These are phyloP conservation scores for Lineus longissimus DNA, from an alignment of 1,140 invertebrate genomes.

Conservation along the genomic window DNA sequence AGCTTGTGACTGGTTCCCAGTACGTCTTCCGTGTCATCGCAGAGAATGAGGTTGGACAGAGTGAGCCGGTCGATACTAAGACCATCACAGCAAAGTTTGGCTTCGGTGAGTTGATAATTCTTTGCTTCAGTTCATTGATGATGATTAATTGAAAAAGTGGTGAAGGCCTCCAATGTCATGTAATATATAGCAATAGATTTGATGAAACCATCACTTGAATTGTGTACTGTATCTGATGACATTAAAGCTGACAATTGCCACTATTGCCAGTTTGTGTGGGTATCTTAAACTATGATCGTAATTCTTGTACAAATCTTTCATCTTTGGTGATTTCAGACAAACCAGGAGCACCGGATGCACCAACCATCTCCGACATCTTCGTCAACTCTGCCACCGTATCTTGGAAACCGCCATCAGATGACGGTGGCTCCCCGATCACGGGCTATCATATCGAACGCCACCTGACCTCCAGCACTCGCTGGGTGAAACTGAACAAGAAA, in stretches of 20 bases:
- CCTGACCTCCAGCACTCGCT: conserved; percentile 84
- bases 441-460: conserved; percentile 87
- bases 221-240: no score
- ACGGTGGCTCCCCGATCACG: conserved; percentile 63
- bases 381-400: conserved; percentile 77
- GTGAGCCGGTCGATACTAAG: conserved; percentile 83
- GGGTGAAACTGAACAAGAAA: conserved; percentile 58
- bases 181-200: no score
- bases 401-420: conserved; percentile 46
- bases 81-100: conserved; percentile 91
- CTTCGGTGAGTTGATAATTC: conserved; percentile 65
- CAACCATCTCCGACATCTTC: conserved; percentile 56
- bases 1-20: conserved; percentile 30
- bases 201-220: no score
- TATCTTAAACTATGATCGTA: no score
- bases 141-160: no score
- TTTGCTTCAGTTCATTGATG: not conserved
- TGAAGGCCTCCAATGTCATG: no score
- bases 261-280: no score
- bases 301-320: no score
- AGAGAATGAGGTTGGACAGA: conserved; percentile 95
- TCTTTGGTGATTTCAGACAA: conserved; percentile 51
- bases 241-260: no score
- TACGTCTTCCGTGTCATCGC: conserved; percentile 91
- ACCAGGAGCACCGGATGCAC: conserved; percentile 17